Evolutionary conservation across 2,888 invertebrate genomes (phyloP), one percentile per base, ranked within the genome.

Genomic region (Diplazon laetatorius): DNA sequence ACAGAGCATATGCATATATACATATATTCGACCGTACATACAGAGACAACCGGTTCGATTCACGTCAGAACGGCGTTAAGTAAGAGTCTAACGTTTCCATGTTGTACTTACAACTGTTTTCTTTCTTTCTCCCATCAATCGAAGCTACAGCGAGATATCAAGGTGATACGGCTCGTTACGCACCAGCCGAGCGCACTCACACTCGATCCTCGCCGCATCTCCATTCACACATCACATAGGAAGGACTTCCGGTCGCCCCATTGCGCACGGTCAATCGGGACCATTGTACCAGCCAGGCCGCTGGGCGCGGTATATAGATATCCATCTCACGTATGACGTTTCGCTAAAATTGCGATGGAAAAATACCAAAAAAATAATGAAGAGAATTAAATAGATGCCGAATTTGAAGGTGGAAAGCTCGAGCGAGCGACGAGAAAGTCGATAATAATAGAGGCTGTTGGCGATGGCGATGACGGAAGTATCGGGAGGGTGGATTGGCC

Each of bases 211-310:
- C n/a, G n/a, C 71, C 71, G 78, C 70, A 75, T 84, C 79, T 78
- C 75, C 82, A 82, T 85, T 87, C 83, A 82, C 83, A 84, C 87
- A 85, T 88, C 85, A 85, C 84, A 85, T 87, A 84, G 85, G 85
- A 85, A 87, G 83, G 84, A 82, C 83, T 87, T 88, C 88, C 88
- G 87, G 85, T 81, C 82, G 80, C 69, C n/a, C 82, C 83, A 82
- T 86, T 85, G 85, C 82, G 78, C 65, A 82, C 83, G 83, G 82
- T 83, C 86, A 82, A 85, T 84, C 69, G 69, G 55, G 55, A 14
- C 83, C 83, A 86, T 86, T 87, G 86, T 86, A 81, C 77, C 55
- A 59, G n/a, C n/a, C n/a, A 42, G 42, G 55, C 80, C 50, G 59
- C 42, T 60, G 66, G 60, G 52, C 76, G 63, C 48, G 75, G 66